Conservation (phyloP, 2,113 vertebrate genomes). For the Pollachius pollachius region DNA sequence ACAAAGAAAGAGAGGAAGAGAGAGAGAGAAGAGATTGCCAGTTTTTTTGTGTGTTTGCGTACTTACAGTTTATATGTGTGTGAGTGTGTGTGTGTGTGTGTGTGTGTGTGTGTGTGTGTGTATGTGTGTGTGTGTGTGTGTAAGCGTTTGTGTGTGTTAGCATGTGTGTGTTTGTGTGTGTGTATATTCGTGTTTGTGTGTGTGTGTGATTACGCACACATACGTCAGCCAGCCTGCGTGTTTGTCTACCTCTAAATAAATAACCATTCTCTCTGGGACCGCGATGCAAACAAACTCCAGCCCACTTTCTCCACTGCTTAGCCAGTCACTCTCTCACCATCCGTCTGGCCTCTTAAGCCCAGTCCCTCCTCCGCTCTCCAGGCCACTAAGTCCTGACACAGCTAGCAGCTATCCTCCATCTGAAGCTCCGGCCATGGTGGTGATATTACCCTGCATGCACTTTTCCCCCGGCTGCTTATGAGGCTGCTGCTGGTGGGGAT, state of each 20-base stretch:
- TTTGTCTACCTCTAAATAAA: too few species aligned
- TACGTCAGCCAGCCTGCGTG: slow-evolving; percentile 26
- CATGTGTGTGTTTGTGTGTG: neutral
- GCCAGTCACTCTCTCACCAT: neutral
- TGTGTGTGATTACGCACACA: slow-evolving; percentile 23
- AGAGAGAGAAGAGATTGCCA: slow-evolving; percentile 1
- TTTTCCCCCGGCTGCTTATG: neutral
- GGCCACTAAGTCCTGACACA: slow-evolving; percentile 55
- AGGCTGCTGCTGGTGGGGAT: neutral
- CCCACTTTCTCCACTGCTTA: slow-evolving; percentile 10
- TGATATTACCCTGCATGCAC: slow-evolving; percentile 42
- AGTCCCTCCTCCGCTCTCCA: slow-evolving; percentile 22
- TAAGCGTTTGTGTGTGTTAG: slow-evolving; percentile 1
- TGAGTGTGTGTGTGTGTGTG: neutral
- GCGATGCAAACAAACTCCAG: too few species aligned
- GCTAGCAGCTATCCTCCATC: slow-evolving; percentile 16
- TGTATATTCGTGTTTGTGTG: neutral
- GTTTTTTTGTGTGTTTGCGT: slow-evolving; percentile 17
- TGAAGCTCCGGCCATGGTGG: too few species aligned
- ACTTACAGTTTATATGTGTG: slow-evolving; percentile 9
- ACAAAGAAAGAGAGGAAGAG: neutral
- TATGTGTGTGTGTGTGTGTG: neutral
- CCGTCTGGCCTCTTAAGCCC: too few species aligned
- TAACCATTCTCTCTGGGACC: too few species aligned
- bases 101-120: neutral